Evolutionary conservation across 35 echinoderm and acorn worm genomes (phyloP), one percentile per base, ranked within the genome.

Genomic region (Heliocidaris erythrogramma): DNA sequence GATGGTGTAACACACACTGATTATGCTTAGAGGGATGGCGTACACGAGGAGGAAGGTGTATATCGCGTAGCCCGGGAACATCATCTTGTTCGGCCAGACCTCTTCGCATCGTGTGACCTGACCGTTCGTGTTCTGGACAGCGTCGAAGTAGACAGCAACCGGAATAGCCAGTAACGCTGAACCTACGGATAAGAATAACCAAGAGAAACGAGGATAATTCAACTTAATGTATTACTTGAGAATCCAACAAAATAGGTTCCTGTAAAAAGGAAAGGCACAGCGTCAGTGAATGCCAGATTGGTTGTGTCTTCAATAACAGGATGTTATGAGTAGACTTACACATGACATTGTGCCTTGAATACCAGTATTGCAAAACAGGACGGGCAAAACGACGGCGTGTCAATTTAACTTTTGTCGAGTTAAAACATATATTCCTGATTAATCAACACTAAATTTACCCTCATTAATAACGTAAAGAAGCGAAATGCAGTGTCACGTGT

Each of bases 101-200:
- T 97, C 98, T 7, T 48, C 24, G 59, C 98, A 99, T 7, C 86
- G 32, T 24, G 65, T 78, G 9, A 93, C 50, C 6, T 31, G 2
- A 17, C 30, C 89, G 27, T 94, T 49, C 21, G 17, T 35, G 65
- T 47, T 31, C 12, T 30, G 30, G 32, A 86, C 86, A 35, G 90
- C 88, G 35, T 97, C 96, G 30, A 96, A 97, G 93, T 96, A 99
- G 10, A 99, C 88, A 0, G 95, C 95, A 7, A 95, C 95, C 17
- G 98, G 98, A 59, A 99, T 86, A 24, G 96, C 96, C 30, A 95
- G 88, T 8, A 97, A 49, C 11, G 96, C 94, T 32, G 98, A 99
- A 7, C 91, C 98, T 99, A 92, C 21, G 49, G 85, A 85, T 52
- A 85, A 96, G 7, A 86, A 48, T 0, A 96, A 65, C 87, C 21